A percentile compares a stretch with the other conserved stretches of the same genome.
Evolutionary conservation across 2,888 invertebrate species (phyloP).

Genomic region (Notodonta ziczac): DNA sequence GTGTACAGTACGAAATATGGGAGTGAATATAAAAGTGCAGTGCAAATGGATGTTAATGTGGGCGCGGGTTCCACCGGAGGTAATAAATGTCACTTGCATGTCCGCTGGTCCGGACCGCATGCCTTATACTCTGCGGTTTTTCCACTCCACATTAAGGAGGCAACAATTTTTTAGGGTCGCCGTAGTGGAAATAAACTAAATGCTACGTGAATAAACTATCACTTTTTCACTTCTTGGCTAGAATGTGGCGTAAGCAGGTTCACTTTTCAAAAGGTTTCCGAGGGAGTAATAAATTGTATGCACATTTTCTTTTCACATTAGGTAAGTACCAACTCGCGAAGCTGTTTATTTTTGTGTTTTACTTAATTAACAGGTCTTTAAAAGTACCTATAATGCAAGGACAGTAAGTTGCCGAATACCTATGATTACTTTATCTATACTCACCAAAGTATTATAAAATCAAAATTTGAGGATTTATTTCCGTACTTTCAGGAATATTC

Average conservation of each 20-base stretch:
- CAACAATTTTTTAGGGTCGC: conserved; percentile 18
- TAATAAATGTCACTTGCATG: conserved; percentile 59
- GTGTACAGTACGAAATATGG: conserved; percentile 32
- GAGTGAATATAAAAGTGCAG: conserved; percentile 36
- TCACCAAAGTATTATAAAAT: too few species aligned
- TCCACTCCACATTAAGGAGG: conserved; percentile 22
- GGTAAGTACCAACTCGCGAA: too few species aligned
- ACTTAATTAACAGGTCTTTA: too few species aligned
- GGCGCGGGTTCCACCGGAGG: conserved; percentile 49
- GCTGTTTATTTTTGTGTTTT: too few species aligned
- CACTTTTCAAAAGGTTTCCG: not conserved
- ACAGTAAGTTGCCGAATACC: too few species aligned
- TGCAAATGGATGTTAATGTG: conserved; percentile 53
- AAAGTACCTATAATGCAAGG: too few species aligned
- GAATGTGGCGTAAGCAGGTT: not conserved
- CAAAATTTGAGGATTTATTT: not conserved
- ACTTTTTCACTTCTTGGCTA: not conserved
- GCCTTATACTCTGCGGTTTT: conserved; percentile 26
- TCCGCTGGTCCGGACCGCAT: conserved; percentile 39
- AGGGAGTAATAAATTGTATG: not conserved
- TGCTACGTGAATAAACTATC: conserved; percentile 1
- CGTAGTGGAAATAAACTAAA: conserved; percentile 2
- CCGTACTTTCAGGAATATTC: not conserved
- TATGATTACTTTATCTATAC: too few species aligned
- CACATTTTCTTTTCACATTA: not conserved